A percentile compares a stretch with the other conserved stretches of the same genome.
Conservation (phyloP, 2,113 vertebrate species). For the Ploceus nigricollis region DNA sequence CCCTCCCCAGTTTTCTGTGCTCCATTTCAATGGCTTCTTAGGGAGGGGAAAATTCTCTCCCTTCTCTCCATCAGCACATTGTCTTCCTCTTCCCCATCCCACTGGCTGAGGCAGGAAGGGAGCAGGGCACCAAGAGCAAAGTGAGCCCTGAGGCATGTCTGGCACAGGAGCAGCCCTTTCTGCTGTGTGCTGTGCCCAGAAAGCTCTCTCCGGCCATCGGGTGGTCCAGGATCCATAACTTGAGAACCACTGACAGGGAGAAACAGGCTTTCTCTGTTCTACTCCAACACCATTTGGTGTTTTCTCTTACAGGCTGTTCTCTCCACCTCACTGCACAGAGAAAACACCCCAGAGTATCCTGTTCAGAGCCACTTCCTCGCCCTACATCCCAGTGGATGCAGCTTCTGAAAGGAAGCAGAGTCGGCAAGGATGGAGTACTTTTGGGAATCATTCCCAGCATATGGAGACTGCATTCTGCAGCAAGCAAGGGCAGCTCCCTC, state of each 20-base stretch:
- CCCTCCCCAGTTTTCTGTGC: neutral
- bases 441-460: conserved; percentile 58
- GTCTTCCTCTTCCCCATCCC: neutral
- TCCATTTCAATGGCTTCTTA: neutral
- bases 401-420: conserved; percentile 45
- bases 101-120: neutral
- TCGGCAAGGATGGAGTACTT: conserved; percentile 31
- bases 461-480: conserved; percentile 53
- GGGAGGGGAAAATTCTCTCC: neutral
- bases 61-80: neutral
- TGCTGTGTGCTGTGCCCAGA: neutral
- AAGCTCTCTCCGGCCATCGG: neutral
- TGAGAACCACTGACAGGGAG: conserved; percentile 3
- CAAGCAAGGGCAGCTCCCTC: conserved; percentile 28
- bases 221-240: conserved; percentile 1
- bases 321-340: conserved; percentile 62
- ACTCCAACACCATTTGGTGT: conserved; percentile 34
- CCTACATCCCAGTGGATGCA: conserved; percentile 36
- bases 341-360: conserved; percentile 66
- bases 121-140: neutral
- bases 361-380: conserved; percentile 51
- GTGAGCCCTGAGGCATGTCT: neutral
- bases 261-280: conserved; percentile 50
- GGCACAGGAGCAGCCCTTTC: neutral
- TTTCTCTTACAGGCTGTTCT: conserved; percentile 55